Conservation (phyloP, 2,888 invertebrate genomes). For the Pollenia griseotomentosa region DNA sequence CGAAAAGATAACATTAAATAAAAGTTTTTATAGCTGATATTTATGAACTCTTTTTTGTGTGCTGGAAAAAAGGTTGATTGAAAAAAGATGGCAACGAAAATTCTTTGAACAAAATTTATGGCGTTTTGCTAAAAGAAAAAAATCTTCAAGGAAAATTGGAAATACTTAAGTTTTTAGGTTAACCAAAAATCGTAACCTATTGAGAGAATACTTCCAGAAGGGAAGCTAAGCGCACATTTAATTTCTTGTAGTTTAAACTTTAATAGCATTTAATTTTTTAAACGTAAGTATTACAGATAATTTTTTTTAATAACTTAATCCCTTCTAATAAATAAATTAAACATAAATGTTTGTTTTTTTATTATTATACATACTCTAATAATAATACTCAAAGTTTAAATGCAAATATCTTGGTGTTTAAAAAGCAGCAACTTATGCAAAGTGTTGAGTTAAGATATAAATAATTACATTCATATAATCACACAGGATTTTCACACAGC, state of each 20-base stretch:
- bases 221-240: not conserved
- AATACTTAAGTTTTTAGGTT: not conserved
- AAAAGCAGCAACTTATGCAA: slow-evolving; percentile 27
- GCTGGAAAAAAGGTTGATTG: not conserved
- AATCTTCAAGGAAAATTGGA: not conserved
- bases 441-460: slow-evolving; percentile 53
- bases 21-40: not conserved
- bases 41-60: slow-evolving; percentile 23
- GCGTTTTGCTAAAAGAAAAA: not conserved
- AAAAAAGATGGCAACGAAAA: not conserved
- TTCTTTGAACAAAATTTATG: not conserved
- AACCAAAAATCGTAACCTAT: no score
- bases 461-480: slow-evolving; percentile 38
- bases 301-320: slow-evolving; percentile 14
- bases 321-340: slow-evolving; percentile 41
- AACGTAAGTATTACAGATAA: not conserved
- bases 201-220: no score
- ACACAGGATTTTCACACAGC: slow-evolving; percentile 21
- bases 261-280: not conserved
- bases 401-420: slow-evolving; percentile 39
- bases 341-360: not conserved
- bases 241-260: not conserved
- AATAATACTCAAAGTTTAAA: slow-evolving; percentile 28
- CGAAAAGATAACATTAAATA: not conserved
- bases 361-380: slow-evolving; percentile 1